Evolutionary conservation across 2,113 vertebrate genomes (phyloP).

Genomic region (Cheilinus undulatus): DNA sequence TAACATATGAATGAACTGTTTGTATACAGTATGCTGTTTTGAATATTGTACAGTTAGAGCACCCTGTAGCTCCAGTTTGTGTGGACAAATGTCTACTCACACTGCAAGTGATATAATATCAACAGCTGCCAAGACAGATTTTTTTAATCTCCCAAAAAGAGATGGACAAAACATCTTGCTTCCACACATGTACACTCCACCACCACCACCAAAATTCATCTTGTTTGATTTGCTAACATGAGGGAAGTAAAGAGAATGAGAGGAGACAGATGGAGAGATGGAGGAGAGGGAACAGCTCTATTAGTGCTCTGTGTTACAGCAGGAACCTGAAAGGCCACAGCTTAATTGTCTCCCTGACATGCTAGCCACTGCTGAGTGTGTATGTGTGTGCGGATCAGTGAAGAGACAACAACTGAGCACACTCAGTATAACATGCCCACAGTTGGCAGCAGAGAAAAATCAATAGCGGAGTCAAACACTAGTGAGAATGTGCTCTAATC

Average conservation of each 20-base stretch:
- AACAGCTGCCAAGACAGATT: conserved; percentile 76
- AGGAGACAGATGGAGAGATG: conserved; percentile 40
- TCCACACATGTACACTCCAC: neutral
- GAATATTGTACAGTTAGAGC: neutral
- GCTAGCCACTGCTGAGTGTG: conserved; percentile 76
- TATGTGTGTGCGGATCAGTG: conserved; percentile 77
- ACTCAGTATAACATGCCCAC: conserved; percentile 78
- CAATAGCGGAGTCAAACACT: conserved; percentile 88
- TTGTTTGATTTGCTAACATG: conserved; percentile 55
- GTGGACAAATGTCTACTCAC: neutral
- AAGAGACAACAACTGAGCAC: conserved; percentile 82
- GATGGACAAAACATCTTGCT: neutral
- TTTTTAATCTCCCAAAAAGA: conserved; percentile 37
- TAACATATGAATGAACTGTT: conserved; percentile 9
- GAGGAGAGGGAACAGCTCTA: conserved; percentile 62
- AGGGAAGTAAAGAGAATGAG: conserved; percentile 32
- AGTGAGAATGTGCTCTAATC: conserved; percentile 86
- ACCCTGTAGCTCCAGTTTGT: conserved; percentile 2
- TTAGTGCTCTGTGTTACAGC: conserved; percentile 83
- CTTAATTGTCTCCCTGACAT: conserved; percentile 88
- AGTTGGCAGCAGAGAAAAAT: conserved; percentile 84
- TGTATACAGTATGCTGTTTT: neutral
- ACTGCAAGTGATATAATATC: conserved; percentile 77
- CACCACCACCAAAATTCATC: conserved; percentile 4
- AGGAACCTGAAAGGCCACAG: conserved; percentile 83